Base-by-base conservation (phyloP, 2,113 vertebrate species). In the Psammodynastes pulverulentus region DNA sequence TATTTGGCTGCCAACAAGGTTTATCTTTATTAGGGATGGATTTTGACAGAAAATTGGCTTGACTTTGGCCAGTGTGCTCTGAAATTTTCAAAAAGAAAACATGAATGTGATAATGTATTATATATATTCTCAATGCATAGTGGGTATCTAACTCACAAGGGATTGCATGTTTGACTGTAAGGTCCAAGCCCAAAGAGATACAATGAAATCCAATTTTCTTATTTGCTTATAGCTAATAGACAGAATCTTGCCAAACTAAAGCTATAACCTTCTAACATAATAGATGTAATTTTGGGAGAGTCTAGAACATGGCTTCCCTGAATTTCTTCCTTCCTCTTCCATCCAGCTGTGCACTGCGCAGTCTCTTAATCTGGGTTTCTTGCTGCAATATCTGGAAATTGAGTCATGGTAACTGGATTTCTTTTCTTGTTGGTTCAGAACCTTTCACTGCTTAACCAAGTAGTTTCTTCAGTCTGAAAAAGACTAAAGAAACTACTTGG, bases 11-110 rank as follows among this genome's bases (percentile, higher is more conserved):
- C 93, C 93, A 92, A 96, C 96, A 95, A 89, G 23, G 62, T 94
- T 94, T 96, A 95, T 95, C 93, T 95, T 95, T 93, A 93, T 94
- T 94, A 95, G 90, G 94, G 56, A 87, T 94, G 34, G 89, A 26
- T 8, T 56, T 19, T 26, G 23, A 24, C 29, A 39, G 43, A 43
- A 49, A 52, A 52, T 79, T 84, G 19, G n/a, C 48, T 90, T 51
- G 9, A 10, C n/a, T 24, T 90, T 90, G 54, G 9, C 13, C n/a
- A 46, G 5, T 26, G 1, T 48, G 17, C 43, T 89, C 43, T 49
- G 56, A n/a, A 29, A 67, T 67, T 21, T 67, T 34, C 48, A 67
- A 9, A 19, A 67, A 49, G 48, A 54, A 67, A 72, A 2, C 15
- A 34, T 17, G n/a, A 72, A 10, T n/a, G 12, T n/a, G n/a, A n/a